phyloP scores from a whole-genome alignment of 2,888 invertebrate genomes.

The Globia sparganii region DNA sequence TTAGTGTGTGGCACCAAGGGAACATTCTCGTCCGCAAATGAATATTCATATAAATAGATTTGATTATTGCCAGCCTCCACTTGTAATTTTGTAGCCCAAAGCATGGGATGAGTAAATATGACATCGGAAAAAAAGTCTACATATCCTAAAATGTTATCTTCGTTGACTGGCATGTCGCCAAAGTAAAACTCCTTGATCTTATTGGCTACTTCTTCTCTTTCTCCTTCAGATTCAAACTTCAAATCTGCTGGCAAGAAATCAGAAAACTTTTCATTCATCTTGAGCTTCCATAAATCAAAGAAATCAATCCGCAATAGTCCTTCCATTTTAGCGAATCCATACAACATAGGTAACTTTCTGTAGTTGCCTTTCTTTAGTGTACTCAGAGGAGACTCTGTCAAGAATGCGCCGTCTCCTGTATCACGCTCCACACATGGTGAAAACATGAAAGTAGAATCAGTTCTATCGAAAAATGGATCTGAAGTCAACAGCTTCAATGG shows the following conservation, averaged over 20 bases:
- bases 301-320: conserved; percentile 60
- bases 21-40: conserved; percentile 69
- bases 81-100: conserved; percentile 70
- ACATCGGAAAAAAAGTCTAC: conserved; percentile 81
- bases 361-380: conserved; percentile 72
- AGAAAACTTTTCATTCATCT: conserved; percentile 76
- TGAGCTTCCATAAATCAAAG: conserved; percentile 68
- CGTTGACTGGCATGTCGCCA: conserved; percentile 68
- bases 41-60: conserved; percentile 77
- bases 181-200: conserved; percentile 76
- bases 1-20: conserved; percentile 68
- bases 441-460: conserved; percentile 61
- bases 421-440: conserved; percentile 71
- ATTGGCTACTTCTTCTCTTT: conserved; percentile 71
- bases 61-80: conserved; percentile 73
- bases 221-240: conserved; percentile 69
- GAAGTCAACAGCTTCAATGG: conserved; percentile 69
- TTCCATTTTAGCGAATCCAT: conserved; percentile 76
- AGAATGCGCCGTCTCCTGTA: conserved; percentile 65
- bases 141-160: conserved; percentile 69
- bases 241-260: conserved; percentile 77
- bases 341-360: conserved; percentile 73
- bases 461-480: conserved; percentile 52
- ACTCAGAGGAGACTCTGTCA: conserved; percentile 72
- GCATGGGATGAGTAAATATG: conserved; percentile 67